phyloP scores from a whole-genome alignment of 2,797 vertebrate species.

The Threskiornis aethiopicus region DNA sequence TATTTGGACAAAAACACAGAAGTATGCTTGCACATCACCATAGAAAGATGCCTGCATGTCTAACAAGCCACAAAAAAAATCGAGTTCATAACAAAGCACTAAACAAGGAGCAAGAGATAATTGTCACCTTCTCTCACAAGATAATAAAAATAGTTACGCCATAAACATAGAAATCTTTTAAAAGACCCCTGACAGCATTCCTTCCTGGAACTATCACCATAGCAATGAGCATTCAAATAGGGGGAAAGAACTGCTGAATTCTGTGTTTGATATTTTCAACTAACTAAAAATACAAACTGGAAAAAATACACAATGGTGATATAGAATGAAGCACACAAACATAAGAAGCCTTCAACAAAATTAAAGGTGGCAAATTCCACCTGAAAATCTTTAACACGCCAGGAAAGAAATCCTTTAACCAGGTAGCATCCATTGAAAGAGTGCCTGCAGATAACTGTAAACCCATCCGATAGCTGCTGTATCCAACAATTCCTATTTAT shows the following conservation, averaged over 20 bases:
- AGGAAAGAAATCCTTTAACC: not conserved
- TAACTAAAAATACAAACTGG: constrained; percentile 44
- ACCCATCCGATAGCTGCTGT: not conserved
- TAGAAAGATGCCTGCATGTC: not conserved
- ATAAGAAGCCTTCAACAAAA: not conserved
- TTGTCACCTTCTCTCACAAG: constrained; percentile 4
- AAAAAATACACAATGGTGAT: not conserved
- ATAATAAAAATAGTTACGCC: constrained; percentile 39
- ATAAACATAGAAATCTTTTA: constrained; percentile 45
- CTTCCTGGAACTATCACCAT: constrained; percentile 43
- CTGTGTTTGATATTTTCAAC: constrained; percentile 8
- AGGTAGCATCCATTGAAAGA: not conserved
- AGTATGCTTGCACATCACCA: not conserved
- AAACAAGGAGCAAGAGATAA: constrained; percentile 42
- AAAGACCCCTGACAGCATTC: constrained; percentile 9
- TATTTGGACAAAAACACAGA: not conserved
- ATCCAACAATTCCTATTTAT: not conserved
- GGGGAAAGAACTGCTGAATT: constrained; percentile 10
- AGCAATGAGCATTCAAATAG: constrained; percentile 25
- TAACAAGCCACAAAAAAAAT: not conserved
- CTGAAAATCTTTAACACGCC: not conserved
- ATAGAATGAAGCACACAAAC: not conserved
- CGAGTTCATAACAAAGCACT: constrained; percentile 5
- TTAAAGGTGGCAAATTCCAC: constrained; percentile 1
- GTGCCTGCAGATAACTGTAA: not conserved